Percentiles rank a stretch among this genome's conserved stretches.
Conservation (phyloP, 2,888 invertebrate genomes). For the Andrena trimmerana region DNA sequence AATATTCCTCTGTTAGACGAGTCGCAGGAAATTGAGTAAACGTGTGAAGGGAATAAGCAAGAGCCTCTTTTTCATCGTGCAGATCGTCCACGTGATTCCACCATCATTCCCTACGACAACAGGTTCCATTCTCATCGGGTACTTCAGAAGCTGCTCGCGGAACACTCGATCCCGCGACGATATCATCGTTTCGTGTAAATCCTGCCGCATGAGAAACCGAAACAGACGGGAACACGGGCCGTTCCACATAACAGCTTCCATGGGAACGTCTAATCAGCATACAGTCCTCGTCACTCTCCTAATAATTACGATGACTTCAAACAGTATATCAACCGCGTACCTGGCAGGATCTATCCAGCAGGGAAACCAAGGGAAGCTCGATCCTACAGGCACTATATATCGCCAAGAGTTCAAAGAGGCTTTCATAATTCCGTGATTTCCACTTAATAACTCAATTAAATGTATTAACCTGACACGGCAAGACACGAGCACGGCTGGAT, state of each 20-base stretch:
- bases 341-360: neutral
- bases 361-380: neutral
- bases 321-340: slow-evolving; percentile 1
- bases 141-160: slow-evolving; percentile 50
- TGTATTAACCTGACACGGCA: slow-evolving; percentile 17
- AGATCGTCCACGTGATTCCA: slow-evolving; percentile 19
- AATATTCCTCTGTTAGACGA: too few species aligned
- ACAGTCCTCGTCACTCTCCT: slow-evolving; percentile 38
- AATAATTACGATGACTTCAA: slow-evolving; percentile 37
- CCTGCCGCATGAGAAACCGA: slow-evolving; percentile 44
- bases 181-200: slow-evolving; percentile 58
- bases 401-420: neutral
- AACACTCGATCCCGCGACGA: slow-evolving; percentile 52
- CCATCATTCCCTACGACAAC: slow-evolving; percentile 42
- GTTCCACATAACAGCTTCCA: slow-evolving; percentile 32
- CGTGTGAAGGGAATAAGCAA: neutral
- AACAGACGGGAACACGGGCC: slow-evolving; percentile 11
- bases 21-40: neutral
- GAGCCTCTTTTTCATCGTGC: neutral
- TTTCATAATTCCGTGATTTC: slow-evolving; percentile 13
- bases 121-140: slow-evolving; percentile 57
- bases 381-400: neutral
- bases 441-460: slow-evolving; percentile 37
- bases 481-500: slow-evolving; percentile 1
- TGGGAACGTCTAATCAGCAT: slow-evolving; percentile 63